Percentiles rank a stretch among this genome's conserved stretches.
Evolutionary conservation across 1,140 invertebrate species (phyloP).

Genomic region (Drosophila dunni): DNA sequence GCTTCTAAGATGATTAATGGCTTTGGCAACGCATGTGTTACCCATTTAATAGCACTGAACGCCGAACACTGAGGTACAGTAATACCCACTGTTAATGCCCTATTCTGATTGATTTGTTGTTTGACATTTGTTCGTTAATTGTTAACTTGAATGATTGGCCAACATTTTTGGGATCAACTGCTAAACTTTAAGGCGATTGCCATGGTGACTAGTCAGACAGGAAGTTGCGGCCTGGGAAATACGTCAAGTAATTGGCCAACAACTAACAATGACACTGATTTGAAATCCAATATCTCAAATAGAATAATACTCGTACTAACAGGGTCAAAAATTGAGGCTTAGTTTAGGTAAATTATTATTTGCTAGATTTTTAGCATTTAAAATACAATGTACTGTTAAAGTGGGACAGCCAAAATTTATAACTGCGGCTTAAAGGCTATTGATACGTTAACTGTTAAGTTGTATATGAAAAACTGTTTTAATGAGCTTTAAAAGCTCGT

Average conservation of each 20-base stretch:
- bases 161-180: constrained; percentile 44
- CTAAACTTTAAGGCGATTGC: constrained; percentile 67
- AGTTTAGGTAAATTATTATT: not conserved
- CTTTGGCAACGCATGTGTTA: constrained; percentile 25
- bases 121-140: constrained; percentile 66
- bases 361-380: not conserved
- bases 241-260: constrained; percentile 28
- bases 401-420: no score
- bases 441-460: no score
- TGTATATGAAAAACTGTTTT: no score
- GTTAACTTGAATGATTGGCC: constrained; percentile 76
- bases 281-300: not conserved
- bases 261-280: constrained; percentile 28
- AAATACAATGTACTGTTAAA: no score
- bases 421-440: no score
- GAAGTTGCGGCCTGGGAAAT: constrained; percentile 41
- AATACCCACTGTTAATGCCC: constrained; percentile 67
- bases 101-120: constrained; percentile 72
- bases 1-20: constrained; percentile 68
- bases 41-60: constrained; percentile 14
- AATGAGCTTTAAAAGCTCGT: no score
- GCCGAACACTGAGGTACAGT: constrained; percentile 17
- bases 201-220: constrained; percentile 40
- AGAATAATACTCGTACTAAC: not conserved
- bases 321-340: not conserved